Percentiles rank a stretch among this genome's conserved stretches.
Evolutionary conservation across 2,113 vertebrate genomes (phyloP).

Genomic region (Sclerurus mexicanus): DNA sequence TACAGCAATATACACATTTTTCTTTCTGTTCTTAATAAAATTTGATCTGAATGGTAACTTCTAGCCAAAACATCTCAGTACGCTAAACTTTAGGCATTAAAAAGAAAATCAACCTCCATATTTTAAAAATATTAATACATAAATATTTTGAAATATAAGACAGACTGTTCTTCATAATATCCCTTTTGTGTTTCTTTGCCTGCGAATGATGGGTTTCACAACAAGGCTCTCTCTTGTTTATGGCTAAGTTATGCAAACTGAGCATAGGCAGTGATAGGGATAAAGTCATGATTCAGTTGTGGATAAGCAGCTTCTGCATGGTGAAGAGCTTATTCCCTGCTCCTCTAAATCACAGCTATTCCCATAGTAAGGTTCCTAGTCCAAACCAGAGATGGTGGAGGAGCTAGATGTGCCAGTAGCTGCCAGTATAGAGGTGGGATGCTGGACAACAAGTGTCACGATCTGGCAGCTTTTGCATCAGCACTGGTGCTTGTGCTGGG

Average conservation of each 20-base stretch:
- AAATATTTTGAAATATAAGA: not conserved
- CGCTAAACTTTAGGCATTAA: not conserved
- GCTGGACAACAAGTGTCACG: not conserved
- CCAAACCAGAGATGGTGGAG: not conserved
- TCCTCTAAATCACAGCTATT: not conserved
- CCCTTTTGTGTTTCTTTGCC: not conserved
- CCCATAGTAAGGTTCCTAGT: not conserved
- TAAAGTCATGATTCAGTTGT: not conserved
- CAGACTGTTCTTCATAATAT: not conserved
- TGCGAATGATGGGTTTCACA: not conserved
- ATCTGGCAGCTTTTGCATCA: not conserved
- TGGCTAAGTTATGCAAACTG: not conserved
- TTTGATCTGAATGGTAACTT: not conserved
- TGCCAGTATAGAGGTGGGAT: not conserved
- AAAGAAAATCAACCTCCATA: not conserved
- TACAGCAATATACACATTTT: not conserved
- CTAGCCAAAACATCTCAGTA: not conserved
- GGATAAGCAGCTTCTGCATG: not conserved
- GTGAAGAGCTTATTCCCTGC: not conserved
- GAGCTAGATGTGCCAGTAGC: not conserved
- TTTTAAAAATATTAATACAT: not conserved
- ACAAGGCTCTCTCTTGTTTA: not conserved
- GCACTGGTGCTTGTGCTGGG: not conserved
- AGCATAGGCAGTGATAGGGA: not conserved
- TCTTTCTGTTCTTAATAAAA: not conserved